Percentiles rank a stretch among this genome's conserved stretches.
Evolutionary conservation across 1,140 invertebrate species (phyloP).

Genomic region (Drosophila lacteicornis): DNA sequence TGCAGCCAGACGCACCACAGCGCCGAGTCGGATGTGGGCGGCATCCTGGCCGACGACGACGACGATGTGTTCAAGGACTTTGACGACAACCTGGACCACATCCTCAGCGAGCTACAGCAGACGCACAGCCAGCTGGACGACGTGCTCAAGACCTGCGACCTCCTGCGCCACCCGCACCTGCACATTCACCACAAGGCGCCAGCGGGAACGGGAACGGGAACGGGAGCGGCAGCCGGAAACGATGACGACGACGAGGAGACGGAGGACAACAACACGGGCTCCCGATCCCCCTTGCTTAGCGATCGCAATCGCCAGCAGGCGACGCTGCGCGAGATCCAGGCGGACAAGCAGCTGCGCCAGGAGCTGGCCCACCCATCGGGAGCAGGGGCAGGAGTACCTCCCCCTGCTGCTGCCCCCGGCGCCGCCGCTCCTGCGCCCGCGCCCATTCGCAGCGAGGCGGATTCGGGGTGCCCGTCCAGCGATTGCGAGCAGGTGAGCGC

Average conservation of each 20-base stretch:
- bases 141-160: slow-evolving; percentile 53
- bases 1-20: slow-evolving; percentile 74
- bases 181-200: slow-evolving; percentile 5
- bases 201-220: not conserved
- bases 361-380: slow-evolving; percentile 51
- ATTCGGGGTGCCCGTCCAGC: slow-evolving; percentile 80
- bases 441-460: slow-evolving; percentile 71
- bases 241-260: slow-evolving; percentile 84
- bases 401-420: not conserved
- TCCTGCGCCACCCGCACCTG: not conserved
- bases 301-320: slow-evolving; percentile 59
- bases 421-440: slow-evolving; percentile 19
- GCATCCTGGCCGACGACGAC: slow-evolving; percentile 69
- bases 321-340: slow-evolving; percentile 50
- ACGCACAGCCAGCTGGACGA: slow-evolving; percentile 70
- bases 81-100: slow-evolving; percentile 79
- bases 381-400: slow-evolving; percentile 12
- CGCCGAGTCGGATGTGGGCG: slow-evolving; percentile 79
- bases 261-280: slow-evolving; percentile 87
- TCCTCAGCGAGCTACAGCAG: slow-evolving; percentile 68
- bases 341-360: slow-evolving; percentile 68
- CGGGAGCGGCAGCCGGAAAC: not conserved
- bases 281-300: slow-evolving; percentile 87
- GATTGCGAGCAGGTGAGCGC: slow-evolving; percentile 87
- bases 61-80: slow-evolving; percentile 84